A percentile compares a stretch with the other conserved stretches of the same genome.
phyloP scores from a whole-genome alignment of 2,888 invertebrate genomes.

The Chloromyia formosa region DNA sequence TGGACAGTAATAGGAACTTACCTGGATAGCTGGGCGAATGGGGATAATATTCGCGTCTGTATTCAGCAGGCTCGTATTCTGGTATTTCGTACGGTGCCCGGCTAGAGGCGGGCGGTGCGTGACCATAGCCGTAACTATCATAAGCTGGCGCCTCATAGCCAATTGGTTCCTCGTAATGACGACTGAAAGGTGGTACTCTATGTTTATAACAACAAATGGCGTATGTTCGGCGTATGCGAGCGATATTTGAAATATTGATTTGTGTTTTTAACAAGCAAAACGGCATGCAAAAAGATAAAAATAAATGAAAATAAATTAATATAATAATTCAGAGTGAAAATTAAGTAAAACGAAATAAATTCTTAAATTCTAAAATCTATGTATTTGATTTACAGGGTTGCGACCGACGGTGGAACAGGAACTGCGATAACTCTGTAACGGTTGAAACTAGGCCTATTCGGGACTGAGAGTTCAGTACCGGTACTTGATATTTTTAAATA shows the following conservation, averaged over 20 bases:
- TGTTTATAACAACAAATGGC: too few relatives aligned
- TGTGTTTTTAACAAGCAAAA: too few relatives aligned
- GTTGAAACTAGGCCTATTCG: too few relatives aligned
- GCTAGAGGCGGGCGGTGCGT: constrained; percentile 51
- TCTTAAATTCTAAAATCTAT: background rate
- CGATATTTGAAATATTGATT: too few relatives aligned
- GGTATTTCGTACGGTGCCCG: constrained; percentile 59
- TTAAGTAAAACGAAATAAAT: background rate
- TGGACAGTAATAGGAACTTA: constrained; percentile 48
- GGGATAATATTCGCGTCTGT: constrained; percentile 62
- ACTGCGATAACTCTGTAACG: too few relatives aligned
- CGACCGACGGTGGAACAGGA: too few relatives aligned
- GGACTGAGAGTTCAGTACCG: too few relatives aligned
- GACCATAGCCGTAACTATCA: constrained; percentile 59
- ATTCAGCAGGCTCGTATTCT: constrained; percentile 62
- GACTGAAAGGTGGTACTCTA: constrained; percentile 47
- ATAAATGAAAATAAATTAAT: constrained; percentile 1
- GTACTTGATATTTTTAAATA: too few relatives aligned
- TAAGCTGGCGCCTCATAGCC: constrained; percentile 61
- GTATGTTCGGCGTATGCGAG: too few relatives aligned
- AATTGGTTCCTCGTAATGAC: constrained; percentile 61
- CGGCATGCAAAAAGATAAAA: background rate
- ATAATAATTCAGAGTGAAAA: background rate
- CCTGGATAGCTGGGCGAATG: constrained; percentile 62
- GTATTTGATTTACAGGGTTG: too few relatives aligned